Evolutionary conservation across 2,797 vertebrate genomes (phyloP), one percentile per base, ranked within the genome.

Genomic region (Carapus acus): DNA sequence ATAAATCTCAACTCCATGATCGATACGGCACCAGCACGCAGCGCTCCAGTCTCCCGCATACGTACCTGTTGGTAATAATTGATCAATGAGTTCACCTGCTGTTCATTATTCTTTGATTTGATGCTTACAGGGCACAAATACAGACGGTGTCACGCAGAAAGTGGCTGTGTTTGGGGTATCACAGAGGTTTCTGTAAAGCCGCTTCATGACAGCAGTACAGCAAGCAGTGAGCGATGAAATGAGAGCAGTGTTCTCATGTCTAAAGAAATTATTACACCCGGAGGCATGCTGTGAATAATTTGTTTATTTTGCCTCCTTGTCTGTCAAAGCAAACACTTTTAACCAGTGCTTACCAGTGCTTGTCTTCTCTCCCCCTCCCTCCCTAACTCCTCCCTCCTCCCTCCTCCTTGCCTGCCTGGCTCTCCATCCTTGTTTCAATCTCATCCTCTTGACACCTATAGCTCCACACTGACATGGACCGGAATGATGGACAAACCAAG

Each of bases 401-500:
- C 24, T 39, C 22, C 40, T 8, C 45, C n/a, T 6, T 11, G 43
- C 8, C 39, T 13, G 24, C 29, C 38, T 4, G 2, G 11, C 20
- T 8, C 9, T 19, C 13, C 22, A 18, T 47, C 16, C 27, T 6
- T 2, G 8, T 42, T 15, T 3, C 14, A 1, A 7, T 33, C 19
- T 2, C 20, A 33, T 13, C 43, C 56, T 19, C 58, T 38, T 43
- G 27, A 53, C 47, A 4, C 16, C 39, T 33, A 90, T 27, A 27
- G 88, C 86, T 90, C 48, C 92, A 94, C 86, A 93, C 93, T 0
- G 93, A 94, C 67, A 91, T 91, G 82, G 93, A 94, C 81, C 78
- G 86, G 50, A 91, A 91, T 8, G 92, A 94, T 71, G 92, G 91
- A 62, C 89, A 88, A 45, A 91, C 92, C 61, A 92, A 90, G 65